Conservation (phyloP, 2,888 invertebrate genomes). For the Xestoiulus laeticollis region DNA sequence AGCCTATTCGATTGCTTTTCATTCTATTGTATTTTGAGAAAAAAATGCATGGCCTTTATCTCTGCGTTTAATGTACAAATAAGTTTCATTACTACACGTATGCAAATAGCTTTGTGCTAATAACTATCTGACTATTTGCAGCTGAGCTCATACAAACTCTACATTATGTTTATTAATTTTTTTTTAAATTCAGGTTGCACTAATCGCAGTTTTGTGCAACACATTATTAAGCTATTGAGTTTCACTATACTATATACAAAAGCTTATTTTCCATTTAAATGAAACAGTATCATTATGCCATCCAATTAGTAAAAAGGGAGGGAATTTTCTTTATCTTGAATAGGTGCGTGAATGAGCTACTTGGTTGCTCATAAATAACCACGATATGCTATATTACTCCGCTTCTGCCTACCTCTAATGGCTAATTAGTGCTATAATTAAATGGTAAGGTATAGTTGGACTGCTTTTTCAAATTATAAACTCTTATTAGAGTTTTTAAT, state of each 20-base stretch:
- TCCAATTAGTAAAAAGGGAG: constrained; percentile 11
- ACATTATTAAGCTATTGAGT: no score
- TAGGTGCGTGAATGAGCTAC: constrained; percentile 10
- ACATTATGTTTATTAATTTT: no score
- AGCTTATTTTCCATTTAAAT: neutral
- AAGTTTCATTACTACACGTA: no score
- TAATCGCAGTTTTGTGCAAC: no score
- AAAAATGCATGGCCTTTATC: no score
- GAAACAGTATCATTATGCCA: neutral
- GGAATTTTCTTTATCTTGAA: neutral
- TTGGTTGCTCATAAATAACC: neutral
- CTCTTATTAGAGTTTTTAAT: no score
- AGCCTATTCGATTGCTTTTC: neutral
- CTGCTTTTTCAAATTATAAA: neutral
- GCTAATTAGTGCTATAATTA: constrained; percentile 22
- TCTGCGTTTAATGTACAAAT: neutral
- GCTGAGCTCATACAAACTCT: no score
- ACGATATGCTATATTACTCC: neutral
- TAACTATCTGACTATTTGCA: no score
- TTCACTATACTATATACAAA: neutral
- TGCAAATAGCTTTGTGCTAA: no score
- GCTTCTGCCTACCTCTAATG: neutral
- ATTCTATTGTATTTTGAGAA: neutral
- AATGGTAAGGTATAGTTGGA: neutral
- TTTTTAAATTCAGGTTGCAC: no score